These are phyloP conservation scores for Pagrus major DNA, from an alignment of 2,113 vertebrate genomes.

Conservation along the genomic window DNA sequence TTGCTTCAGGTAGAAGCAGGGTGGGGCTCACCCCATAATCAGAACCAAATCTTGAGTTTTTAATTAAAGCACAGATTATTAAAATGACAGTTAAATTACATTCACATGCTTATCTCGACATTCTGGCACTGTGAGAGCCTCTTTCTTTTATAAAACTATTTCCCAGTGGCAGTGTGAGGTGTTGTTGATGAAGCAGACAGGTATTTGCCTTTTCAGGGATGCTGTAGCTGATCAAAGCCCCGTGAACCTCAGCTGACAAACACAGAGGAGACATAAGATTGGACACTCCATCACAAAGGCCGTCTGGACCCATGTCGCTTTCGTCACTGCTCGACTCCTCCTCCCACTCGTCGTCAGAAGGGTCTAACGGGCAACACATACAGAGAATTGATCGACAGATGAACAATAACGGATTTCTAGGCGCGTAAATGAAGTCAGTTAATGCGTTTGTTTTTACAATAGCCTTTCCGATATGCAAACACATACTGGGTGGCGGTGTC, in stretches of 20 bases:
- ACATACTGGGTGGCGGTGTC: constrained; percentile 41
- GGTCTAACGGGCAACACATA: constrained; percentile 80
- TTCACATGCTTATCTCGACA: neutral
- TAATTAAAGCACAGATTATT: neutral
- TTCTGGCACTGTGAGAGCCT: neutral
- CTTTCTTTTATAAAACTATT: neutral
- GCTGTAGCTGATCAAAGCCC: constrained; percentile 88
- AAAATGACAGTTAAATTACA: constrained; percentile 5
- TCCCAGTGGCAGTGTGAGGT: neutral
- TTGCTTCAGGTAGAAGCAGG: neutral
- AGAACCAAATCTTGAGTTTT: neutral
- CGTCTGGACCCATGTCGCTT: constrained; percentile 90
- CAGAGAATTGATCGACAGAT: neutral
- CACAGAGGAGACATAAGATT: constrained; percentile 92
- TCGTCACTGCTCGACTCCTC: constrained; percentile 96
- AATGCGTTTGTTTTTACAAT: constrained; percentile 2
- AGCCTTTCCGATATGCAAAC: constrained; percentile 29
- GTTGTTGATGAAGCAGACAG: neutral
- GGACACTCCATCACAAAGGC: constrained; percentile 81
- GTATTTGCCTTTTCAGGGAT: constrained; percentile 92
- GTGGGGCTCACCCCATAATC: neutral
- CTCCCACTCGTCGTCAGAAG: constrained; percentile 96
- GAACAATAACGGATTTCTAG: neutral
- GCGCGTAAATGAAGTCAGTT: neutral
- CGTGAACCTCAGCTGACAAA: constrained; percentile 92